A percentile compares a stretch with the other conserved stretches of the same genome.
phyloP scores from a whole-genome alignment of 1,140 invertebrate species.

The Drosophila micromelanica region DNA sequence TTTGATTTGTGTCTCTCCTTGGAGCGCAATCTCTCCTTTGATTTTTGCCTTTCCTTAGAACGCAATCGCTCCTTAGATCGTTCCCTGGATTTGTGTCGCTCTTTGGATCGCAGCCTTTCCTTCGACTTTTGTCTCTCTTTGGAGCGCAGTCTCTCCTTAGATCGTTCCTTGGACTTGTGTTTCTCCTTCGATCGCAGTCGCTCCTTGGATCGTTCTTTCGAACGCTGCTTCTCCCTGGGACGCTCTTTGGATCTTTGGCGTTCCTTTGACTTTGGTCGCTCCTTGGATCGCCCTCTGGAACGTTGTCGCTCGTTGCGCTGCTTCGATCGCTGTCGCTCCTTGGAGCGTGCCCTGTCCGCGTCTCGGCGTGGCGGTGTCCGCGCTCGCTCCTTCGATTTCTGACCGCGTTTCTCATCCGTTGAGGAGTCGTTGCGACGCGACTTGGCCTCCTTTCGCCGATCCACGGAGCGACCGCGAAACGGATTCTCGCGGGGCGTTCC shows the following conservation, averaged over 20 bases:
- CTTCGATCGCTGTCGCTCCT: neutral
- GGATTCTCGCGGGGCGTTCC: slow-evolving; percentile 53
- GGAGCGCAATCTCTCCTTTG: slow-evolving; percentile 25
- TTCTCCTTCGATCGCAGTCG: neutral
- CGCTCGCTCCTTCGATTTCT: slow-evolving; percentile 40
- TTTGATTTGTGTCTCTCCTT: slow-evolving; percentile 21
- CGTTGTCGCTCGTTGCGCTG: neutral
- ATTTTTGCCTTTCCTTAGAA: slow-evolving; percentile 22
- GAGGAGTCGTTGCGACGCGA: slow-evolving; percentile 43
- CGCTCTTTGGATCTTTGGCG: slow-evolving; percentile 18
- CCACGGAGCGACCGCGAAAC: slow-evolving; percentile 63
- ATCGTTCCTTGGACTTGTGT: slow-evolving; percentile 7
- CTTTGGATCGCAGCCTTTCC: slow-evolving; percentile 20
- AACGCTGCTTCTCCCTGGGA: slow-evolving; percentile 5
- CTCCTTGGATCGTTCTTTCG: slow-evolving; percentile 32
- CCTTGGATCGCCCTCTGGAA: slow-evolving; percentile 1
- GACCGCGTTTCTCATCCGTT: slow-evolving; percentile 30
- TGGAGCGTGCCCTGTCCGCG: slow-evolving; percentile 9
- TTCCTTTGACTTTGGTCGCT: slow-evolving; percentile 10
- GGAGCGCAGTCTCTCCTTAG: slow-evolving; percentile 14
- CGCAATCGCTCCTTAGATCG: slow-evolving; percentile 27
- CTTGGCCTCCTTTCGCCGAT: slow-evolving; percentile 58
- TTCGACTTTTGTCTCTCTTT: neutral
- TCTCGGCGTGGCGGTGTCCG: slow-evolving; percentile 45
- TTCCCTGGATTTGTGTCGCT: slow-evolving; percentile 23